Conservation (phyloP, 2,888 invertebrate species). For the Epirrita christyi region DNA sequence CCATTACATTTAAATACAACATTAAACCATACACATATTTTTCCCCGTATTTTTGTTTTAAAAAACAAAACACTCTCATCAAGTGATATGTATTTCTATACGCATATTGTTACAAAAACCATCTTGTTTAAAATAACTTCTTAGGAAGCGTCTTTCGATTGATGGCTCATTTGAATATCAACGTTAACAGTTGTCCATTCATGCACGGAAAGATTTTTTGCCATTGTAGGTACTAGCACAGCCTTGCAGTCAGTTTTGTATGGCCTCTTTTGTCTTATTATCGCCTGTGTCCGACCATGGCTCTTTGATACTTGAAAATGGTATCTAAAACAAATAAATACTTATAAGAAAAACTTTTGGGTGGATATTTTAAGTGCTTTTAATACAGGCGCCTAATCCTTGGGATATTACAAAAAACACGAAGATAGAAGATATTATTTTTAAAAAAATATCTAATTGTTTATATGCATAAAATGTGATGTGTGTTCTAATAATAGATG, state of each 20-base stretch:
- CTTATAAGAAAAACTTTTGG: too few species aligned
- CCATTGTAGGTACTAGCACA: slow-evolving; percentile 50
- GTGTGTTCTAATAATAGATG: too few species aligned
- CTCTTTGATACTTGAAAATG: slow-evolving; percentile 59
- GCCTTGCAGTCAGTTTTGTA: slow-evolving; percentile 75
- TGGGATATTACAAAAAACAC: too few species aligned
- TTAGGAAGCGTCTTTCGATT: slow-evolving; percentile 4
- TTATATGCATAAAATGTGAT: too few species aligned
- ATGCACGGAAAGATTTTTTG: slow-evolving; percentile 40
- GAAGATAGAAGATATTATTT: too few species aligned
- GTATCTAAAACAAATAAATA: too few species aligned
- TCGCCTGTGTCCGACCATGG: slow-evolving; percentile 45
- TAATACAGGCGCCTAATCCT: too few species aligned
- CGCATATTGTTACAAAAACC: not conserved
- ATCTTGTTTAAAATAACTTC: not conserved
- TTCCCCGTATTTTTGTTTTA: not conserved
- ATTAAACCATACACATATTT: not conserved
- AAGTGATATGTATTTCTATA: too few species aligned
- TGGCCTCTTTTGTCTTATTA: slow-evolving; percentile 73
- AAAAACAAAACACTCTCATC: too few species aligned
- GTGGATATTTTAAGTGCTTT: too few species aligned
- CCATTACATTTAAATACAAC: not conserved
- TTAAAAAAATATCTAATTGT: too few species aligned
- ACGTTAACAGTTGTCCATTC: slow-evolving; percentile 18
- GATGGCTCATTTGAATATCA: slow-evolving; percentile 21